A percentile compares a stretch with the other conserved stretches of the same genome.
Evolutionary conservation across 2,113 vertebrate species (phyloP).

Genomic region (Taurulus bubalis): DNA sequence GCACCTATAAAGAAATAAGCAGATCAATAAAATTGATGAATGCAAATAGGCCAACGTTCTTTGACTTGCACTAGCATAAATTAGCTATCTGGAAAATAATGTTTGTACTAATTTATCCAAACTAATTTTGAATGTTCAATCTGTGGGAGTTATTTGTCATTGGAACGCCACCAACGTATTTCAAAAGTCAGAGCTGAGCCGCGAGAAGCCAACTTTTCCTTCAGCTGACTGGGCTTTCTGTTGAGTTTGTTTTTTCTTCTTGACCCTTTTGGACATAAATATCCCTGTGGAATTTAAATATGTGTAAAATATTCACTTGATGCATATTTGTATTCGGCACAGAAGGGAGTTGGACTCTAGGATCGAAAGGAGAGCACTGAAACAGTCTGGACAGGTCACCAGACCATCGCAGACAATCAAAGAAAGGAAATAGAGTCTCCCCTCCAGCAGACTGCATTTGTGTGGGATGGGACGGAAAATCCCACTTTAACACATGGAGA

Average conservation of each 20-base stretch:
- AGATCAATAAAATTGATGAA: background rate
- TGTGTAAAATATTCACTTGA: constrained; percentile 55
- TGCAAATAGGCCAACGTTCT: background rate
- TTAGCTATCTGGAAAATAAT: background rate
- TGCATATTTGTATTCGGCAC: constrained; percentile 53
- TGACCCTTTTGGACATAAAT: constrained; percentile 46
- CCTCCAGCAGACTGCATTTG: background rate
- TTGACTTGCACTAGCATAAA: background rate
- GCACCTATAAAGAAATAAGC: background rate
- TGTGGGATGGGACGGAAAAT: background rate
- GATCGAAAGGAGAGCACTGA: constrained; percentile 33
- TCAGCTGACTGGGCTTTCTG: constrained; percentile 24
- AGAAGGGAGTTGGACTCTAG: background rate
- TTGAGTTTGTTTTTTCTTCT: constrained; percentile 18
- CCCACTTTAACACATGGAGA: background rate
- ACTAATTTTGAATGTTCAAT: background rate
- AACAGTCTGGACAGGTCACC: constrained; percentile 17
- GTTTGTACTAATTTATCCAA: background rate
- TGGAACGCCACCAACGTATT: background rate
- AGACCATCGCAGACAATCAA: constrained; percentile 37
- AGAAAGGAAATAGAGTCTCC: constrained; percentile 27
- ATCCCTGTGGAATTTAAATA: constrained; percentile 52
- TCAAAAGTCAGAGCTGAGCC: constrained; percentile 1
- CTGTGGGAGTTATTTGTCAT: background rate
- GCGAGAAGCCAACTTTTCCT: constrained; percentile 15